phyloP scores from a whole-genome alignment of 2,797 vertebrate species.

The Apogon talboti region DNA sequence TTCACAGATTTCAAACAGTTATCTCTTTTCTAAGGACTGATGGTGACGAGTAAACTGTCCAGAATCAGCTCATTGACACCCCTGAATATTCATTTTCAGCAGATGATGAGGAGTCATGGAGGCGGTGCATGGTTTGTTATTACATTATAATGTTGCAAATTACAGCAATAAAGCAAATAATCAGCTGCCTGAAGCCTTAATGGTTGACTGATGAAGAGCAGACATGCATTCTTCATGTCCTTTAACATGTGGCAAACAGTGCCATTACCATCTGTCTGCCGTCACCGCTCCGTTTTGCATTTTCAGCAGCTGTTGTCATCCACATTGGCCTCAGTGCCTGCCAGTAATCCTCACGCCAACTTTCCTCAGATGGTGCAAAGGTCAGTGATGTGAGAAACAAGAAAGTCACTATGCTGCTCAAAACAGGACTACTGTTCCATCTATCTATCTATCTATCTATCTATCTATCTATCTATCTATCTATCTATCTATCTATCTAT shows the following conservation, averaged over 20 bases:
- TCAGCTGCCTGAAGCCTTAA: constrained; percentile 19
- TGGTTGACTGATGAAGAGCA: constrained; percentile 46
- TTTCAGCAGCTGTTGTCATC: constrained; percentile 59
- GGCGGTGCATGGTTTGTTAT: not conserved
- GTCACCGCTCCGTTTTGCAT: constrained; percentile 33
- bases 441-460: too few species aligned
- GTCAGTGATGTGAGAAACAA: constrained; percentile 37
- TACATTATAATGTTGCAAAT: not conserved
- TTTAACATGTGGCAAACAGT: constrained; percentile 43
- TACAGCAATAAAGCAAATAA: constrained; percentile 17
- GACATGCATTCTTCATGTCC: constrained; percentile 47
- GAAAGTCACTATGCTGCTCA: constrained; percentile 28
- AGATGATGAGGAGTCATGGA: not conserved
- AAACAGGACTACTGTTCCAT: not conserved
- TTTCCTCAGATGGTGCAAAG: constrained; percentile 45
- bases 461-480: too few species aligned
- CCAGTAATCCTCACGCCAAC: constrained; percentile 45
- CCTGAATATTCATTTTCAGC: not conserved
- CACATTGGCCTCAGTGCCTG: constrained; percentile 28
- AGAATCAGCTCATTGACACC: too few species aligned
- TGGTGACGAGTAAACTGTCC: too few species aligned
- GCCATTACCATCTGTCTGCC: constrained; percentile 64
- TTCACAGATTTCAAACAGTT: constrained; percentile 4
- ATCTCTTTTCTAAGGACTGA: not conserved
- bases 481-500: too few species aligned